Base-by-base conservation (phyloP, 2,888 invertebrate genomes). In the Oeneis ivallda region DNA sequence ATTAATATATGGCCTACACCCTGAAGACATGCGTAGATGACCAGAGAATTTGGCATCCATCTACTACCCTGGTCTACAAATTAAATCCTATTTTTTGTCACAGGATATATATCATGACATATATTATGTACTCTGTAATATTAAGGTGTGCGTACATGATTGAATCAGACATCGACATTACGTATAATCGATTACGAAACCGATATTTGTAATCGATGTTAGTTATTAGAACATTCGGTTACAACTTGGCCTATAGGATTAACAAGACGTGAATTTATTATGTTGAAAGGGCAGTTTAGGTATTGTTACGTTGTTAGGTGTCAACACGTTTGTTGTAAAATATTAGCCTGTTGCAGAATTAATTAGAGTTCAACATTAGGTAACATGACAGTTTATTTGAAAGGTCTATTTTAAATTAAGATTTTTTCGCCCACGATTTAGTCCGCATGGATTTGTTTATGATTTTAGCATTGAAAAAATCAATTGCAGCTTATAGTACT, bases 201-300 rank as follows among this genome's bases (percentile, higher is more conserved):
- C 56, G 54, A 39, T 54, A 37, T 54, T 39, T 39, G 37, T 54
- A 54, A 37, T 54, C 54, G 17, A 41, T 56, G 56, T 56, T 56
- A 19, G 56, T 41, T 56, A 56, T 41, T 41, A 56, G 56, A 56
- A 41, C 56, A 56, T 41, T 56, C 19, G 56, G 19, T 19, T 56
- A 56, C 41, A 56, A 41, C 39, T 56, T 7, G 41, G 19, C 7
- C 2, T 19, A 56, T 41, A 41, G 39, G 41, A 37, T 37, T 54
- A 56, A 56, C 56, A 56, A 39, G 41, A 41, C 56, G 56, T 41
- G 56, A 56, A 56, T 56, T 56, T 56, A 56, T 56, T 19, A 56
- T 56, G 19, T 39, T 17, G 39, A 56, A 39, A 54, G 39, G 41
- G 19, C 41, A 56, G 56, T 56, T 56, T 56, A 56, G 41, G 56